Evolutionary conservation across 2,888 invertebrate species (phyloP).

Genomic region (Dolichomitus sp.): DNA sequence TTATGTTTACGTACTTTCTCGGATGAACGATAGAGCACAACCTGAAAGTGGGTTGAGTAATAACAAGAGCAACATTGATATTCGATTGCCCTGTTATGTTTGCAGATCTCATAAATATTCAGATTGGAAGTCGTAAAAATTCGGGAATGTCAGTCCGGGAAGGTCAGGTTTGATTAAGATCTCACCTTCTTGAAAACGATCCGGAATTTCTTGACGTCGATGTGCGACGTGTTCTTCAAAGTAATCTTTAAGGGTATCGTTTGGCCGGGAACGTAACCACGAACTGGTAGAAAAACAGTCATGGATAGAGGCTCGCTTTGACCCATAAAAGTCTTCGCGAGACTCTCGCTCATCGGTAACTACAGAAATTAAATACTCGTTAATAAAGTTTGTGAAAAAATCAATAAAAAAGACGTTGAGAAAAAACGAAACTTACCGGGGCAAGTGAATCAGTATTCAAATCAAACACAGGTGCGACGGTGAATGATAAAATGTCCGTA

Average conservation of each 20-base stretch:
- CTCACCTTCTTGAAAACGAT: conserved; percentile 81
- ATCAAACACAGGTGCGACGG: conserved; percentile 86
- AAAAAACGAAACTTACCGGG: conserved; percentile 73
- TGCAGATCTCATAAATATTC: conserved; percentile 14
- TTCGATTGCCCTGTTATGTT: not conserved
- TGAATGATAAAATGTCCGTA: conserved; percentile 84
- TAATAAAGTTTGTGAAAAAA: not conserved
- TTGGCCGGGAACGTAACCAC: conserved; percentile 84
- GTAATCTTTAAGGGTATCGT: conserved; percentile 79
- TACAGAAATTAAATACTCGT: conserved; percentile 59
- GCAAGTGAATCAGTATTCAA: conserved; percentile 85
- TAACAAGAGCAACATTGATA: conserved; percentile 4
- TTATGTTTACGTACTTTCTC: conserved; percentile 80
- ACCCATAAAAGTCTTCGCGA: conserved; percentile 78
- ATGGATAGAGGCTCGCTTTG: conserved; percentile 80
- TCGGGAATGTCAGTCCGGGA: not conserved
- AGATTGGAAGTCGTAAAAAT: conserved; percentile 9
- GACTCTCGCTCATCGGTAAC: conserved; percentile 77
- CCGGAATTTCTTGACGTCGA: conserved; percentile 78
- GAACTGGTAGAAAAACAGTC: conserved; percentile 78
- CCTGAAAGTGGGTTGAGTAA: conserved; percentile 67
- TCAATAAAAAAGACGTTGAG: not conserved
- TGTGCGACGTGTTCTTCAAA: conserved; percentile 78
- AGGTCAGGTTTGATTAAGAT: not conserved
- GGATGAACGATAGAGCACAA: conserved; percentile 78